Evolutionary conservation across 2,113 vertebrate genomes (phyloP), one percentile per base, ranked within the genome.

Genomic region (Harpagus bidentatus): DNA sequence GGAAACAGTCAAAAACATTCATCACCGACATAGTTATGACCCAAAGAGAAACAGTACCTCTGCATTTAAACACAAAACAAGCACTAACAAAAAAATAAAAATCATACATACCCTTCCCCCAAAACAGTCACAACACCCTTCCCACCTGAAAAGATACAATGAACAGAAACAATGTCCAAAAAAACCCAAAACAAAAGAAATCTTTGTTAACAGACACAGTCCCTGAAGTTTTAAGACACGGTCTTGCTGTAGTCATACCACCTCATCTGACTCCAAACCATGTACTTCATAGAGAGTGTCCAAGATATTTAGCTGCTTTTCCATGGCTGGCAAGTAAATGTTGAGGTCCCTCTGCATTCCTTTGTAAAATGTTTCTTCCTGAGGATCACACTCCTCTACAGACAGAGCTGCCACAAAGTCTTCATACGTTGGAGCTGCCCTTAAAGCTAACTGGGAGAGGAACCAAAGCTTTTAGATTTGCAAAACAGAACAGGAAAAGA

Each of bases 241-340:
- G 82, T 79, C 83, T 94, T 61, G 78, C 70, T 74, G 95, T 50
- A 29, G 53, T 99, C 98, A 99, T 96, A 99, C 99, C 82, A 99
- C 98, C 97, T 99, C 99, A 15, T 99, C 99, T 5, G 99, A 99
- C 91, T 99, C 99, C 96, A 99, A 98, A 95, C 99, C 99, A 81
- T 99, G 99, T 82, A 99, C 98, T 89, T 99, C 99, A 22, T 99
- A 99, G 56, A 99, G 97, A 90, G 97, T 96, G 87, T 99, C 99
- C 93, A 99, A 98, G 93, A 99, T 98, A 76, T 95, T 97, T 94
- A 99, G 98, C 97, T 99, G 99, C 82, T 98, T 98, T 97, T 99
- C 98, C 99, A 99, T 99, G 93, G 99, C 99, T 17, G 99, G 99
- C 86, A 99, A 98, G 96, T 99, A 99, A 91, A 98, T 50, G 69